Conservation (phyloP, 2,113 vertebrate species). For the Anguilla rostrata region DNA sequence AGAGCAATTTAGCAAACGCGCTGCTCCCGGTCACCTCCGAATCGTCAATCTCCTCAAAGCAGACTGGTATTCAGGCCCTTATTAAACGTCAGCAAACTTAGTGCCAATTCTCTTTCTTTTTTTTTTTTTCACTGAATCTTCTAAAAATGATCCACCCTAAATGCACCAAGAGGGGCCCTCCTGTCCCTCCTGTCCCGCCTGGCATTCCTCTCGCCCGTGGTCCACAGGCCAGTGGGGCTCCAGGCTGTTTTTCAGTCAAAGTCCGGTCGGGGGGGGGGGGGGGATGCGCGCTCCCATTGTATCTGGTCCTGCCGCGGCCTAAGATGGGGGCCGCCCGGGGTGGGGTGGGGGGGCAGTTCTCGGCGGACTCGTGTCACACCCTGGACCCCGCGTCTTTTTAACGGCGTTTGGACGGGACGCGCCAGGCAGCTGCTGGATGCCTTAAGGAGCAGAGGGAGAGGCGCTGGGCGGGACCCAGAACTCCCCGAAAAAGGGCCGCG, state of each 20-base stretch:
- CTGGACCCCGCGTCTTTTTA: conserved; percentile 29
- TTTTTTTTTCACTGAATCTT: background rate
- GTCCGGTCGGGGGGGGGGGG: background rate
- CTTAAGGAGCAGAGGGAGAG: conserved; percentile 57
- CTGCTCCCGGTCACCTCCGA: background rate
- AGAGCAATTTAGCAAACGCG: background rate
- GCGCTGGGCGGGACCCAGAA: conserved; percentile 68
- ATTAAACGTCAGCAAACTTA: background rate
- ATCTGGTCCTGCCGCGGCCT: background rate
- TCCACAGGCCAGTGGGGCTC: background rate
- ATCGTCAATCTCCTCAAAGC: background rate
- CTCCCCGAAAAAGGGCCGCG: conserved; percentile 67
- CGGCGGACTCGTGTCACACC: conserved; percentile 43
- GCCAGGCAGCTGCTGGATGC: conserved; percentile 69
- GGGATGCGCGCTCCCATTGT: background rate
- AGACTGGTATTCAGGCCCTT: background rate
- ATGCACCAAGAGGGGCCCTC: background rate
- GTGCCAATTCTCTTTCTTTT: background rate
- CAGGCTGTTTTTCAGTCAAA: background rate
- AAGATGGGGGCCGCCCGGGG: background rate
- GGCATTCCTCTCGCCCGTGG: no score
- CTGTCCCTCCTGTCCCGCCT: no score
- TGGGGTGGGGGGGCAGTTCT: conserved; percentile 3
- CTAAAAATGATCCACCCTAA: background rate
- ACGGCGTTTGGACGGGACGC: conserved; percentile 41